Base-by-base conservation (phyloP, 2,888 invertebrate genomes). In the Amphipyra tragopoginis region DNA sequence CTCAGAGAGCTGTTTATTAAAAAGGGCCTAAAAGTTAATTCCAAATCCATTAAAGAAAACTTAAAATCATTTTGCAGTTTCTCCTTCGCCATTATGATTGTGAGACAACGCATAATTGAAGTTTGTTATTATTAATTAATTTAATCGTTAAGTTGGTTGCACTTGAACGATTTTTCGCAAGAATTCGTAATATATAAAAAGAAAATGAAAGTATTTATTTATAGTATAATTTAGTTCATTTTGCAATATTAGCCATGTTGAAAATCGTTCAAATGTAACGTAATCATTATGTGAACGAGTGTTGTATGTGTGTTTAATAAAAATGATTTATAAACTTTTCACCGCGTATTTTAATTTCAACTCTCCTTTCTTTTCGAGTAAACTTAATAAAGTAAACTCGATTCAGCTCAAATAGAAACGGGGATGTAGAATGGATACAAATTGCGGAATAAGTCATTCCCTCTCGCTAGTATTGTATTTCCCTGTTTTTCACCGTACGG, bases 231-330 rank as follows among this genome's bases (percentile, higher is more conserved):
- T 77, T 65, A 65, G 80, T 79, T 80, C 68, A 70, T 77, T 56
- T 50, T 55, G 45, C 10, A 49, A 63, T 56, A 55, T 59, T 47
- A 63, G 33, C 14, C 26, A 38, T 50, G 61, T 62, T 69, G 40
- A 62, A 67, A 77, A 73, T 77, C 69, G 72, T 74, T 73, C 66
- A 74, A 72, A 63, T 79, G 67, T 75, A 79, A 75, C 58, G 4
- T 57, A 48, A 77, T 69, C 74, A 72, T 65, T 75, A 77, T 67
- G 71, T 77, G 83, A 82, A 82, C 74, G 83, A 81, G 82, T 88
- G 84, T 79, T 83, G 85, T 85, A 81, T 82, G 87, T 86, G 89
- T 87, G 88, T 89, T 89, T 88, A 74, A 83, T 85, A 87, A 77
- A 90, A 90, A 84, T 82, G 81, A 81, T 90, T 91, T 89, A 86